These are phyloP conservation scores for Scolanthus callimorphus DNA, from an alignment of 92 coral and sea anemone genomes.

Conservation along the genomic window DNA sequence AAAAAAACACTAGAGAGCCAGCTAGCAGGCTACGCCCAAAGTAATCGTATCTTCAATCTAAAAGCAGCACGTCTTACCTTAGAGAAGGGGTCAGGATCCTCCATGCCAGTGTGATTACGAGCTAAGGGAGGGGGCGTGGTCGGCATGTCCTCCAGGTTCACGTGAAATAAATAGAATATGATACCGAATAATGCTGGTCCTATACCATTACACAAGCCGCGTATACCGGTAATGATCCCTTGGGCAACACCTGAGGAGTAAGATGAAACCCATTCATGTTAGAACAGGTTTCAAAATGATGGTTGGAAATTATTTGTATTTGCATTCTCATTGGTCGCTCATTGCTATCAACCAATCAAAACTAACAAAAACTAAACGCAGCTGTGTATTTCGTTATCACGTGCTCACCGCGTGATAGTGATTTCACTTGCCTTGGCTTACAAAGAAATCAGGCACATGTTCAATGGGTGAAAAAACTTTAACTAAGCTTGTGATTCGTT, in stretches of 20 bases:
- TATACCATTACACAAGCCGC: constrained; percentile 95
- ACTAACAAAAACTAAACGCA: too few species aligned
- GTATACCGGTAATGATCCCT: constrained; percentile 93
- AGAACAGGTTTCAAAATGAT: neutral
- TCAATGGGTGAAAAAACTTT: too few species aligned
- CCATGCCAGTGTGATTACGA: constrained; percentile 42
- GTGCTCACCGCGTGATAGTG: too few species aligned
- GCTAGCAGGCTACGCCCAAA: too few species aligned
- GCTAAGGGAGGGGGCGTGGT: constrained; percentile 14
- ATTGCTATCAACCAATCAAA: neutral
- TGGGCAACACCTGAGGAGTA: constrained; percentile 83
- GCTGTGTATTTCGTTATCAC: too few species aligned
- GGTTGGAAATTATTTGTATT: neutral
- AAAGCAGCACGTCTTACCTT: constrained; percentile 31
- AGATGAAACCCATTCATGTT: neutral
- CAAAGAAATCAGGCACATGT: too few species aligned
- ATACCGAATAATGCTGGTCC: constrained; percentile 97
- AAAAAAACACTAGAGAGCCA: too few species aligned
- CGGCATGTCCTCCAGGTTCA: constrained; percentile 77
- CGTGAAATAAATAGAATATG: constrained; percentile 91
- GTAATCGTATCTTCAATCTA: too few species aligned
- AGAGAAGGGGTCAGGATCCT: constrained; percentile 58
- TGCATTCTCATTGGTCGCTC: neutral
- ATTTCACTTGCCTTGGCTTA: too few species aligned
- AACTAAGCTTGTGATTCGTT: too few species aligned